A percentile compares a stretch with the other conserved stretches of the same genome.
Evolutionary conservation across 2,797 vertebrate species (phyloP).

Genomic region (Apogon talboti): DNA sequence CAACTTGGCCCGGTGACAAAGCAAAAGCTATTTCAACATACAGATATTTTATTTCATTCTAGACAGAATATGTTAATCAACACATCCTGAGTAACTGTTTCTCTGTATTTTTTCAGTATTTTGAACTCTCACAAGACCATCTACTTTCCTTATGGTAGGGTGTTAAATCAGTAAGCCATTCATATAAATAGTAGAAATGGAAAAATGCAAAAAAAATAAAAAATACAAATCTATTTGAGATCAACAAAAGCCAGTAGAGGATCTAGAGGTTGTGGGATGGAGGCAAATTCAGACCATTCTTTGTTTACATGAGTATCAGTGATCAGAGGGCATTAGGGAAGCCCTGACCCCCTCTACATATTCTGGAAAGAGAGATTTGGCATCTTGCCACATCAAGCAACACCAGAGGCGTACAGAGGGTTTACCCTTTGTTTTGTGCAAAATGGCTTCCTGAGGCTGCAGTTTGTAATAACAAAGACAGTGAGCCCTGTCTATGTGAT

Average conservation of each 20-base stretch:
- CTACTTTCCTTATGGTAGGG: no score
- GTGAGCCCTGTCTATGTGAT: conserved; percentile 49
- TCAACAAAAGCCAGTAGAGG: conserved; percentile 16
- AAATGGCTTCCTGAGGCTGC: conserved; percentile 77
- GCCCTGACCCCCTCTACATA: conserved; percentile 49
- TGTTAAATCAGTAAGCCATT: conserved; percentile 3
- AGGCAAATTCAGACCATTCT: conserved; percentile 50
- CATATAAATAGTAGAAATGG: conserved; percentile 10
- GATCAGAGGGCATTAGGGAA: conserved; percentile 63
- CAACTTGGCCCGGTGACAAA: not conserved
- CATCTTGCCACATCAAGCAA: conserved; percentile 60
- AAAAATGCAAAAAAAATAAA: not conserved
- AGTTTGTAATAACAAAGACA: conserved; percentile 70
- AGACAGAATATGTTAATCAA: not conserved
- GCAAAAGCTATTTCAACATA: not conserved
- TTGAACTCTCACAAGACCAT: not conserved
- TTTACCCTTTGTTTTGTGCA: conserved; percentile 76
- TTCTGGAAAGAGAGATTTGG: conserved; percentile 53
- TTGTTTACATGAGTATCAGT: conserved; percentile 66
- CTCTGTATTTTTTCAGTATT: not conserved
- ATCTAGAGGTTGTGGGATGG: conserved; percentile 16
- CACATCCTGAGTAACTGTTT: not conserved
- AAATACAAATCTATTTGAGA: not conserved
- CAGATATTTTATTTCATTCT: not conserved
- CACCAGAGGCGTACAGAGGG: conserved; percentile 57